Evolutionary conservation across 2,888 invertebrate genomes (phyloP), one percentile per base, ranked within the genome.

Genomic region (Galerucella pusilla): DNA sequence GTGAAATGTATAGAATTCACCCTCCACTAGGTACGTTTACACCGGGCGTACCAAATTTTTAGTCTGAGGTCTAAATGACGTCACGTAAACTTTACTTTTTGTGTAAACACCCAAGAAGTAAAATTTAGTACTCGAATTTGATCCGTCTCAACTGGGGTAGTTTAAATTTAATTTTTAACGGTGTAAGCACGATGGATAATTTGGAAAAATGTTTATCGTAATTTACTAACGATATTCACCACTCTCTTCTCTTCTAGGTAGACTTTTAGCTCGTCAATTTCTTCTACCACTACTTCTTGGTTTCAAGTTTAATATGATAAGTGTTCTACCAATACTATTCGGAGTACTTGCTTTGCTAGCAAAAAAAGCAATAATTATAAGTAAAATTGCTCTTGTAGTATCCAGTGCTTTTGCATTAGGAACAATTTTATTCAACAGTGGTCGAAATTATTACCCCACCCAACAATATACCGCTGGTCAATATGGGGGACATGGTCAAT

Each of bases 251-350:
- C 16, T 92, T 92, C 77, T 90, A 95, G 95, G 93, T 79, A 91
- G 93, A 20, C 87, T 94, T 42, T 83, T 95, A 77, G 90, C 94
- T 69, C 90, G 92, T 79, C 93, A 93, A 78, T 91, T 94, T 72
- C 83, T 95, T n/a, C 88, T 96, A 20, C 95, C 95, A 35, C 91
- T 95, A 81, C 89, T 96, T 1, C 89, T 95, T 12, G 95, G 95
- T 9, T 90, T 95, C 80, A 95, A 95, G 87, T 94, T 96, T 84
- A 94, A 94, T 83, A 87, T 95, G 61, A 91, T 93, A 1, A 93
- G 94, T 0, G 85, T 96, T 75, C 87, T 95, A 16, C 95, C 95
- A 0, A 84, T 96, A 68, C 84, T 95, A 10, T 91, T 96, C 77
- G 94, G 94, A 1, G 84, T 91, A 10, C 86, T 95, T 54, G 90